These are phyloP conservation scores for Notamacropus eugenii DNA, from an alignment of 2,797 vertebrate species.

Conservation along the genomic window DNA sequence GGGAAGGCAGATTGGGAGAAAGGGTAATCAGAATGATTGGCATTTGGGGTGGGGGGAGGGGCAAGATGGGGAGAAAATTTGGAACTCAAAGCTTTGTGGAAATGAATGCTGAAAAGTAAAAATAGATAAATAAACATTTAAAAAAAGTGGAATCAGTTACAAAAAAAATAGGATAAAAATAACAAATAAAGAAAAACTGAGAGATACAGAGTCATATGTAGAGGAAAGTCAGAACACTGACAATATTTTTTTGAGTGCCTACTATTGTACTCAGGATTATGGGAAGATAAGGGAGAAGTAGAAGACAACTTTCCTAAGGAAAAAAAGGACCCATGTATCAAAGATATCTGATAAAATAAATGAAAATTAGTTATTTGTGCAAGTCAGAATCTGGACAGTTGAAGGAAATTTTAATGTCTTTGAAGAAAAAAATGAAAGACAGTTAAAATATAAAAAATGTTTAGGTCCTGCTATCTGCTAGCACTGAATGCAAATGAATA, in stretches of 20 bases:
- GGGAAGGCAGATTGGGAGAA: too few relatives aligned
- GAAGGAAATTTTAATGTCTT: slow-evolving; percentile 39
- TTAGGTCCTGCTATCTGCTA: background rate
- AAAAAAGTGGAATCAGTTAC: too few relatives aligned
- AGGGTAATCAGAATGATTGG: too few relatives aligned
- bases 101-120: too few relatives aligned
- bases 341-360: slow-evolving; percentile 31
- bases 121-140: too few relatives aligned
- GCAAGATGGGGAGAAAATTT: too few relatives aligned
- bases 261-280: slow-evolving; percentile 16
- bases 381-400: slow-evolving; percentile 8
- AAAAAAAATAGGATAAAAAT: slow-evolving; percentile 26
- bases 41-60: too few relatives aligned
- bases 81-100: too few relatives aligned
- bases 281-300: background rate
- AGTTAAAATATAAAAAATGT: background rate
- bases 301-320: background rate
- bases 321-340: background rate
- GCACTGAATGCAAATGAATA: slow-evolving; percentile 41
- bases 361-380: slow-evolving; percentile 10
- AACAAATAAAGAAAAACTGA: slow-evolving; percentile 38
- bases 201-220: slow-evolving; percentile 12
- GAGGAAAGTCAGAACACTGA: background rate
- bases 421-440: slow-evolving; percentile 30
- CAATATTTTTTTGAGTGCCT: background rate